Percentiles rank a stretch among this genome's conserved stretches.
These are phyloP conservation scores for Morinoia aosen DNA, from an alignment of 2,888 invertebrate species.

Conservation along the genomic window DNA sequence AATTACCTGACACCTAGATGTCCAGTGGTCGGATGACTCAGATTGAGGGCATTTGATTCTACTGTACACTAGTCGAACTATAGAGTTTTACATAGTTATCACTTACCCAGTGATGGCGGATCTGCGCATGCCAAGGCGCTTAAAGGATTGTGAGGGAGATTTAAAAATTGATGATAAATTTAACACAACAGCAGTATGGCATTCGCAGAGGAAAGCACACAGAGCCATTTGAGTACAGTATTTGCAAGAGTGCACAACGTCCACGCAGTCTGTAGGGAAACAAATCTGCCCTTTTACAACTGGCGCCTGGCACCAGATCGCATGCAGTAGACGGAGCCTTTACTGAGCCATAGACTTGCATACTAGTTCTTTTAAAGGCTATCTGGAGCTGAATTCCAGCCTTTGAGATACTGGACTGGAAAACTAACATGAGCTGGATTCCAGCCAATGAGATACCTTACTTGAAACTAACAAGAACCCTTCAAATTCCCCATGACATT, in stretches of 20 bases:
- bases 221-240: too few relatives aligned
- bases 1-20: too few relatives aligned
- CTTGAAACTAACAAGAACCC: neutral
- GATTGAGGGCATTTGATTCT: too few relatives aligned
- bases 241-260: neutral
- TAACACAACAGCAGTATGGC: too few relatives aligned
- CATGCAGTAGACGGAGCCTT: neutral
- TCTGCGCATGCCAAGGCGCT: too few relatives aligned
- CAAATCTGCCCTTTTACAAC: neutral
- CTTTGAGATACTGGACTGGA: neutral
- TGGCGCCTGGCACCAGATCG: neutral
- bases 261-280: neutral
- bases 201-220: too few relatives aligned
- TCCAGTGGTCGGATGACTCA: too few relatives aligned
- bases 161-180: too few relatives aligned
- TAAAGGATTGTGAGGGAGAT: too few relatives aligned
- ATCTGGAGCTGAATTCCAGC: constrained; percentile 15
- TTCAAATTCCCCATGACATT: neutral
- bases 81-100: too few relatives aligned
- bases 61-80: too few relatives aligned
- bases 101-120: too few relatives aligned
- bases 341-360: neutral
- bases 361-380: neutral
- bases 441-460: neutral
- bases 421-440: neutral